phyloP scores from a whole-genome alignment of 2,113 vertebrate genomes.

The Sturnira hondurensis region DNA sequence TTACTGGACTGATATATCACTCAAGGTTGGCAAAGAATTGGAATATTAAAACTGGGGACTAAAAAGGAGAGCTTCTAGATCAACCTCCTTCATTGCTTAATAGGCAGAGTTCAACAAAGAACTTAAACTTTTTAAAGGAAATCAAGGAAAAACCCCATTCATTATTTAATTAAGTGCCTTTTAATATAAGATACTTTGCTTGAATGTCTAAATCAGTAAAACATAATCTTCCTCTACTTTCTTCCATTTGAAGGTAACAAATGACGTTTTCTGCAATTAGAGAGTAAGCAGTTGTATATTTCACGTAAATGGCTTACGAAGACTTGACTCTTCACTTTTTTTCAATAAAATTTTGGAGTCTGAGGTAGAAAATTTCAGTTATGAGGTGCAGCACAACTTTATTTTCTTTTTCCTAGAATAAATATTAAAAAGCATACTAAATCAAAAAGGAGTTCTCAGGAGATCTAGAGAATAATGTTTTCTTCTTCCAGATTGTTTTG shows the following conservation, averaged over 20 bases:
- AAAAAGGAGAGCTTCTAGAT: not conserved
- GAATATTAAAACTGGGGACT: not conserved
- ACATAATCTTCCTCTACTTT: not conserved
- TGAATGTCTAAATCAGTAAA: not conserved
- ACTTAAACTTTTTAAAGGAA: not conserved
- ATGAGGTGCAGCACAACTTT: not conserved
- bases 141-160: not conserved
- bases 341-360: not conserved
- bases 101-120: not conserved
- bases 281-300: not conserved
- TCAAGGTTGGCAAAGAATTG: constrained; percentile 86
- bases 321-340: not conserved
- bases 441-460: not conserved
- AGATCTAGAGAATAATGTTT: constrained; percentile 10
- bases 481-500: constrained; percentile 20
- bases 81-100: not conserved
- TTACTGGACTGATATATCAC: constrained; percentile 98
- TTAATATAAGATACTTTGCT: not conserved
- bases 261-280: not conserved
- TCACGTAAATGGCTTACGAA: not conserved
- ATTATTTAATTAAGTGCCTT: not conserved
- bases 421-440: not conserved
- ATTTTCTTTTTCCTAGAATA: constrained; percentile 28
- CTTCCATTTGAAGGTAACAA: not conserved
- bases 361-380: not conserved